Evolutionary conservation across 2,888 invertebrate genomes (phyloP), one percentile per base, ranked within the genome.

Genomic region (Eristalinus aeneus): DNA sequence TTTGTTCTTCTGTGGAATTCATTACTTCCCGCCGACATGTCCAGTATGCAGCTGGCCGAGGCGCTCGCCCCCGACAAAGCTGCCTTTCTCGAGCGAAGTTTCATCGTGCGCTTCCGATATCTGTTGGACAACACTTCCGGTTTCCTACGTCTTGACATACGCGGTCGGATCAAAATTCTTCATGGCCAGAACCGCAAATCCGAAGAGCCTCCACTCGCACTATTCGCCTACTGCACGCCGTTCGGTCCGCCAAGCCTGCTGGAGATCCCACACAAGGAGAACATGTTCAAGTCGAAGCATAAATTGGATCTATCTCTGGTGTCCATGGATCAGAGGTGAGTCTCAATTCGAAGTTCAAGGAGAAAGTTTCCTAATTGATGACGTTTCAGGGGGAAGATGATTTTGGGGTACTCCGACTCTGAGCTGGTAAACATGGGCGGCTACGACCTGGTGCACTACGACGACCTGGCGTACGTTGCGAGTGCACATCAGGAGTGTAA

Each of bases 231-330:
- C 76, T 99, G 99, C 93, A 99, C 99, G 2, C 99, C 99, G 0
- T 99, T 99, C 91, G 99, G 99, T 0, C 99, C 99, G 12, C 98
- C 99, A 23, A 98, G 98, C 77, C 93, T 99, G 69, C 94, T 99
- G 77, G 99, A 99, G 93, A 97, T 98, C 88, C 98, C 99, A 4
- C 98, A 99, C 91, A 98, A 99, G 92, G 99, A 99, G 93, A 97
- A 99, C 89, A 99, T 99, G 96, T 98, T 99, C 94, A 99, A 99
- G 93, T 98, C 98, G 92, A 99, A 99, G 94, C 99, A 99, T 94
- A 98, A 99, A 92, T 94, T 99, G 90, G 99, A 99, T 93, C 95
- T 99, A 79, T 96, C 97, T 86, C 95, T 99, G 88, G 97, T 99
- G 89, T 98, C 98, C 58, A 98, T 99, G 98, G 99, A 99, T 94